Evolutionary conservation across 2,797 vertebrate genomes (phyloP), one percentile per base, ranked within the genome.

Genomic region (Cossypha niveicapilla): DNA sequence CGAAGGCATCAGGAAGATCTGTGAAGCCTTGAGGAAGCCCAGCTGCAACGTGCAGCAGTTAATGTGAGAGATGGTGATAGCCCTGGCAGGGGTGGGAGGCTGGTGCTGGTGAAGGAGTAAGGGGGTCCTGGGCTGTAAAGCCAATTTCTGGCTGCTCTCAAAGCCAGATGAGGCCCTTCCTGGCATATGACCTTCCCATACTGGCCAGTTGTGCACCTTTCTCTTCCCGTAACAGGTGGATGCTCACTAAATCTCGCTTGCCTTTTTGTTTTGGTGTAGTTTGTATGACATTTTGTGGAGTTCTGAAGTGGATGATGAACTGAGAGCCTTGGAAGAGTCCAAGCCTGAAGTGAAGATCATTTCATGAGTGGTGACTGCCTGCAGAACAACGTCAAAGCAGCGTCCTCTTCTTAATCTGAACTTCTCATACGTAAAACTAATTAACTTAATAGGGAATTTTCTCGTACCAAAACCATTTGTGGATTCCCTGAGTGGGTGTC

Each of bases 21-120:
- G 96, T 67, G 97, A 97, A 37, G 98, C 98, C 25, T 63, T 99
- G 86, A 97, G 86, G 93, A 97, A 98, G 90, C 97, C 98, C 13
- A 89, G 35, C 88, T 99, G 98, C 88, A 85, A 87, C 0, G 66
- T 99, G 74, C 97, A 98, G 92, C 97, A 98, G 37, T 97, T 99
- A 30, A 97, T 98, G 98, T 99, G 88, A 98, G 98, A 96, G 30
- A 44, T 8, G 10, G 7, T 11, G 60, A 7, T 78, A 73, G 35
- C 65, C 28, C 13, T 66, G 25, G 32, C 13, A 45, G 39, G 24
- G 41, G 24, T 47, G 72, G 56, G 54, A 76, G 34, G 41, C 56
- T 45, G 23, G 8, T 83, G 39, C 61, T 86, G 39, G 22, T 75
- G 53, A 67, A 45, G 50, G 18, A 77, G 18, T 30, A 34, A n/a